Percentiles rank a stretch among this genome's conserved stretches.
phyloP scores from a whole-genome alignment of 2,797 vertebrate genomes.

The Protonibea diacanthus region DNA sequence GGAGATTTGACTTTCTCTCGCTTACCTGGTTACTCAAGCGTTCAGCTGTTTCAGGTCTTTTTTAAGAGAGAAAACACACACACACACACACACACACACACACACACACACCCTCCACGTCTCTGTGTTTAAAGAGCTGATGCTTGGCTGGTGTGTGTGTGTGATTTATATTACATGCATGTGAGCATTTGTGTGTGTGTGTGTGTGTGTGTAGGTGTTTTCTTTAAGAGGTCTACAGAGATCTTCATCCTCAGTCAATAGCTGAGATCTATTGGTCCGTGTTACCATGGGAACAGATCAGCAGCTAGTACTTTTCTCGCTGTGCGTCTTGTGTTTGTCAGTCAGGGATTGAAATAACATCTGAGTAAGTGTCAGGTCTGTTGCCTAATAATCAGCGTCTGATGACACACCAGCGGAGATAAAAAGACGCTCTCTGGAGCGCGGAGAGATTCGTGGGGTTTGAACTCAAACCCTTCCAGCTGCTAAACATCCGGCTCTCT shows the following conservation, averaged over 20 bases:
- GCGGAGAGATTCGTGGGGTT: constrained; percentile 10
- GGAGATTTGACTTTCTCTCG: constrained; percentile 30
- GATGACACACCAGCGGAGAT: constrained; percentile 32
- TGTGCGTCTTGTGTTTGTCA: constrained; percentile 67
- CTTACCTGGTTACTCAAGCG: constrained; percentile 31
- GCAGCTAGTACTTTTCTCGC: constrained; percentile 68
- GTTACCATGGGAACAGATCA: constrained; percentile 87
- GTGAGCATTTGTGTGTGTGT: constrained; percentile 30
- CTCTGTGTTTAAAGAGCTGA: constrained; percentile 50
- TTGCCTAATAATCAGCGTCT: constrained; percentile 49
- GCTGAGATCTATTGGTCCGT: constrained; percentile 75
- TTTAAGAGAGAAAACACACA: too few relatives aligned
- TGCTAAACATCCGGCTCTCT: constrained; percentile 13
- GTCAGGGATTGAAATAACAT: constrained; percentile 71
- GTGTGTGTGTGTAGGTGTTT: constrained; percentile 56
- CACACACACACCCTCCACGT: neutral
- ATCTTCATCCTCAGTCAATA: constrained; percentile 78
- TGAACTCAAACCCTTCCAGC: constrained; percentile 29
- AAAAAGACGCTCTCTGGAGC: neutral
- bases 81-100: too few relatives aligned
- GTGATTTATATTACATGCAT: neutral
- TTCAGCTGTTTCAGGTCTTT: constrained; percentile 26
- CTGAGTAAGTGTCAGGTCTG: constrained; percentile 60
- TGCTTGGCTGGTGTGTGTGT: constrained; percentile 25
- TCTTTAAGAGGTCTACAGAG: constrained; percentile 77